A percentile compares a stretch with the other conserved stretches of the same genome.
These are phyloP conservation scores for Lasius platythorax DNA, from an alignment of 2,888 invertebrate species.

Conservation along the genomic window DNA sequence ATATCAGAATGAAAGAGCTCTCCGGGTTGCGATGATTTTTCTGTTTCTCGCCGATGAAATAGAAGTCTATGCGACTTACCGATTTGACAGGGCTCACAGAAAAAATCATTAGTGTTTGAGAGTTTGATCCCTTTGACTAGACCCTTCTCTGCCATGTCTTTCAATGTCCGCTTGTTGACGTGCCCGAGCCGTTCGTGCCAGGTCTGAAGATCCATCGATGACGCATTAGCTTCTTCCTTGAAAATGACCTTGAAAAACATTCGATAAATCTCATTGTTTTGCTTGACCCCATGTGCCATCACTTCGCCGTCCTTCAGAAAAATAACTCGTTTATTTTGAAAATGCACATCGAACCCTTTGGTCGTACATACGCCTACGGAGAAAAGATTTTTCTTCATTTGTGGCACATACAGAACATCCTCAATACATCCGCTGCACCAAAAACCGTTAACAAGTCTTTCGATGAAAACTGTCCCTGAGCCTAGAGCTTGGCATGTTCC, in stretches of 20 bases:
- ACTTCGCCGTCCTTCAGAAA: constrained; percentile 47
- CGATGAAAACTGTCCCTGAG: constrained; percentile 47
- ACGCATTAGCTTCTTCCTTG: constrained; percentile 36
- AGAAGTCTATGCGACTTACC: constrained; percentile 67
- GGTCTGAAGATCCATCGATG: constrained; percentile 15
- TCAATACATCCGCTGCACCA: constrained; percentile 60
- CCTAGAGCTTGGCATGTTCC: constrained; percentile 51
- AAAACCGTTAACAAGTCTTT: constrained; percentile 50
- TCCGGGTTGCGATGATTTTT: neutral
- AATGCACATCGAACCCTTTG: constrained; percentile 60
- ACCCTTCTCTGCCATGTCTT: constrained; percentile 62
- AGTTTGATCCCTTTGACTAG: constrained; percentile 55
- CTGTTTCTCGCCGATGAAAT: constrained; percentile 10
- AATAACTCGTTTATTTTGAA: constrained; percentile 48
- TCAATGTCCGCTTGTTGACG: constrained; percentile 56
- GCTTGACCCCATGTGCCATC: constrained; percentile 62
- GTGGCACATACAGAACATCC: constrained; percentile 70
- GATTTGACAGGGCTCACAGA: constrained; percentile 64
- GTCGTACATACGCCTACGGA: constrained; percentile 70
- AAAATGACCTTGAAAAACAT: constrained; percentile 59
- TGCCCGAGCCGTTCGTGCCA: no score
- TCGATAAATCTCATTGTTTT: constrained; percentile 68
- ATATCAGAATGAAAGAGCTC: neutral
- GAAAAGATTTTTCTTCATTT: constrained; percentile 73
- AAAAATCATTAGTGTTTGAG: constrained; percentile 52